Evolutionary conservation across 2,113 vertebrate species (phyloP), one percentile per base, ranked within the genome.

Genomic region (Onychostruthus taczanowskii): DNA sequence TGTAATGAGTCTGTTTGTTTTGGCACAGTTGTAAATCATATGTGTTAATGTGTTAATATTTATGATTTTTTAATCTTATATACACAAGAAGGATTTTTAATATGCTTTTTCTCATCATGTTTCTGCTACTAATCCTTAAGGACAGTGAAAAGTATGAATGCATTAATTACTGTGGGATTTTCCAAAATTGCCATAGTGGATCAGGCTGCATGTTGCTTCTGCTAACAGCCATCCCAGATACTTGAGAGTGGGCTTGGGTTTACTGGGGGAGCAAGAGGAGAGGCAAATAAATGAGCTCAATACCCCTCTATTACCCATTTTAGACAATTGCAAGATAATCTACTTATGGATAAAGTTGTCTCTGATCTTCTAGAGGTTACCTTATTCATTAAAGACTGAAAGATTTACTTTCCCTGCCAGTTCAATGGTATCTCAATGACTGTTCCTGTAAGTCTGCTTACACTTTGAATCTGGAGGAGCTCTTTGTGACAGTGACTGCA

Each of bases 1-100:
- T 95, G 72, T 93, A 96, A 93, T 20, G 46, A 95, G 61, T 86
- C 90, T 92, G 39, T 92, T 90, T 95, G 76, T 96, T 96, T 97
- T 97, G 94, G 87, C 87, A 94, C 73, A 56, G 79, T 76, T 94
- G 93, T 93, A 96, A 95, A 94, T 91, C 82, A 50, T 94, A 84
- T 81, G 76, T 93, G 92, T 91, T 90, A 95, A 95, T 93, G 78
- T 95, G 93, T 91, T 95, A 95, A 96, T 95, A 96, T 95, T 95
- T 94, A 96, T 88, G 85, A 77, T 96, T 93, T 92, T 94, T 94
- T 37, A 72, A 81, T 94, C 93, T 78, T 94, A 96, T 44, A 92
- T 95, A 72, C 75, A 78, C 56, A 67, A 83, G 73, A 75, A 58
- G 47, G 52, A 90, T 95, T 88, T 80, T 62, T 68, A 86, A 86